Conservation (phyloP, 2,888 invertebrate genomes). For the Tenthredo amoena region DNA sequence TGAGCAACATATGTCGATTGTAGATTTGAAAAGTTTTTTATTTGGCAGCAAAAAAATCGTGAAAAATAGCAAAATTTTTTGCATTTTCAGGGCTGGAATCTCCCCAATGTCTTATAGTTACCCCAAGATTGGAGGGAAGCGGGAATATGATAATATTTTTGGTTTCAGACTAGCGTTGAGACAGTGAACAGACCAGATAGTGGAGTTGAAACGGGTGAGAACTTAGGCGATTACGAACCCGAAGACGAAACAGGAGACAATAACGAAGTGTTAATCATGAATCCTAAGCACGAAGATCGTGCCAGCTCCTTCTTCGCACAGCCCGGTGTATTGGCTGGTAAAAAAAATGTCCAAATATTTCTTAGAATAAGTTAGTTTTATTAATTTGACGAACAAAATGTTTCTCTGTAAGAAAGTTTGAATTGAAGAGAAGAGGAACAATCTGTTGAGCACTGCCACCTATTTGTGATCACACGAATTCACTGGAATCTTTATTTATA, state of each 20-base stretch:
- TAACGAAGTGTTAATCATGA: conserved; percentile 89
- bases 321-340: conserved; percentile 95
- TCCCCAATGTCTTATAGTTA: not conserved
- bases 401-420: not conserved
- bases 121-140: not conserved
- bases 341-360: conserved; percentile 60
- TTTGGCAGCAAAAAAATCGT: not conserved
- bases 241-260: conserved; percentile 76
- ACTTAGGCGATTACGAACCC: conserved; percentile 69
- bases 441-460: not conserved
- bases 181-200: conserved; percentile 71
- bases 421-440: not conserved
- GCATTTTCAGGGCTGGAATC: not conserved
- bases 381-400: not conserved
- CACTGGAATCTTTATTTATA: not conserved
- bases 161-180: conserved; percentile 67
- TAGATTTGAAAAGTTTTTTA: not conserved
- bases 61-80: not conserved
- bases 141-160: not conserved
- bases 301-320: conserved; percentile 96
- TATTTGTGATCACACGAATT: not conserved
- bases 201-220: conserved; percentile 70
- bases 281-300: conserved; percentile 89
- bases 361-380: not conserved
- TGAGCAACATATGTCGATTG: too few relatives aligned